Evolutionary conservation across 2,888 invertebrate genomes (phyloP), one percentile per base, ranked within the genome.

Genomic region (Mantis religiosa): DNA sequence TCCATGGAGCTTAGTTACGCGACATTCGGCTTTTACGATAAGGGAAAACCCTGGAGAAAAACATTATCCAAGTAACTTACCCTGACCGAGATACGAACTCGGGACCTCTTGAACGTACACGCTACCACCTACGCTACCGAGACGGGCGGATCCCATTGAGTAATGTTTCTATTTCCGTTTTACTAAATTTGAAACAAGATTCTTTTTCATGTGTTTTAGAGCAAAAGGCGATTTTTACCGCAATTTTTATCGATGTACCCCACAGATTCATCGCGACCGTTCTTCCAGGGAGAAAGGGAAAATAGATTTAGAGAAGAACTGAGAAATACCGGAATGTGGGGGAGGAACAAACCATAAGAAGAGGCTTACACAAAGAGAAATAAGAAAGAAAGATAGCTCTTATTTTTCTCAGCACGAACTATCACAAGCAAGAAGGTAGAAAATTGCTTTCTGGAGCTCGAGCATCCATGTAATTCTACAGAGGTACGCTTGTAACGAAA

Each of bases 371-470:
- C 54, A 71, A 71, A 71, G 54, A 25, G 25, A 71, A 71, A 25
- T 20, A 71, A 71, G 54, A 71, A 25, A 71, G 54, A 71, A 25
- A 71, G 20, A 71, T 15, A 71, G 54, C 82, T 87, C 85, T 86
- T 86, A 85, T 88, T 30, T 82, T 89, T 86, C 89, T 81, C 83
- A 71, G 83, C 88, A 83, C 89, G 89, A 89, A 88, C 88, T 86
- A 89, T 89, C 89, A 88, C 88, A 88, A 28, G 84, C 34, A 30
- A 84, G 88, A 82, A 85, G 54, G 88, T 83, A 86, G 88, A 89
- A 89, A 89, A 89, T 89, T 89, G 88, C 88, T 89, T 89, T 89
- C 89, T 88, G 82, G 83, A 89, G 85, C 82, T 85, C 47, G 85
- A 82, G 30, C 85, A 82, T 82, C 27, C 87, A 87, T 87, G 82